These are phyloP conservation scores for Stenchaetothrips biformis DNA, from an alignment of 2,888 invertebrate genomes.

Conservation along the genomic window DNA sequence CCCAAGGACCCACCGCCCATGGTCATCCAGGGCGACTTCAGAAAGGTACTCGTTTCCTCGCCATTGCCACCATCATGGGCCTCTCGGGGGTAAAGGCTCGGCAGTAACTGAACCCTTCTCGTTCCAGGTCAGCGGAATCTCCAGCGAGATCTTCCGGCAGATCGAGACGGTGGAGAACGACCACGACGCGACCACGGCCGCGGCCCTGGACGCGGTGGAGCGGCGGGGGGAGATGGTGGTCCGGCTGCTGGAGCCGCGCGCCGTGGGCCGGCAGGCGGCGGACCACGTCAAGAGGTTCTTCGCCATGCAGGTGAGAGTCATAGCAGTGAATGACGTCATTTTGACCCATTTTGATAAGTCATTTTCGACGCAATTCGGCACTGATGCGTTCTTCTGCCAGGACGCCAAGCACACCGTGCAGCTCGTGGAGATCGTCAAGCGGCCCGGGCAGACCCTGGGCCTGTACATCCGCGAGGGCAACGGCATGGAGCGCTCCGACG, in stretches of 20 bases:
- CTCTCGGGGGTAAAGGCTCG: no score
- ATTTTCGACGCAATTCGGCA: no score
- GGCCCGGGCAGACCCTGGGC: conserved; percentile 96
- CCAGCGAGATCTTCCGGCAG: conserved; percentile 93
- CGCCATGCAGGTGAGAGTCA: conserved; percentile 59
- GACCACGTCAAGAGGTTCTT: conserved; percentile 85
- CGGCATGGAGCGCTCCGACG: conserved; percentile 89
- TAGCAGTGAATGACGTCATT: no score
- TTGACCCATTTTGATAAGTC: no score
- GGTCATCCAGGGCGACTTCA: conserved; percentile 88
- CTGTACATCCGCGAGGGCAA: conserved; percentile 97
- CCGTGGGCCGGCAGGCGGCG: conserved; percentile 78
- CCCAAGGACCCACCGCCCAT: conserved; percentile 64
- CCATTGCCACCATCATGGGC: no score
- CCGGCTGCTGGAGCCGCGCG: conserved; percentile 79
- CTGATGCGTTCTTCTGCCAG: no score
- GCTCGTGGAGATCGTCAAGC: conserved; percentile 96
- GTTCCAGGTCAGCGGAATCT: conserved; percentile 86
- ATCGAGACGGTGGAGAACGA: conserved; percentile 95
- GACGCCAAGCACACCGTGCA: conserved; percentile 74
- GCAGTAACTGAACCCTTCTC: conserved; percentile 33
- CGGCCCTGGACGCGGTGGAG: conserved; percentile 88
- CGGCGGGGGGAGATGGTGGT: conserved; percentile 90
- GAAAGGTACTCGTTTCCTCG: conserved; percentile 65
- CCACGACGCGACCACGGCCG: conserved; percentile 88